Evolutionary conservation across 2,113 vertebrate species (phyloP), one percentile per base, ranked within the genome.

Genomic region (Stictonetta naevosa): DNA sequence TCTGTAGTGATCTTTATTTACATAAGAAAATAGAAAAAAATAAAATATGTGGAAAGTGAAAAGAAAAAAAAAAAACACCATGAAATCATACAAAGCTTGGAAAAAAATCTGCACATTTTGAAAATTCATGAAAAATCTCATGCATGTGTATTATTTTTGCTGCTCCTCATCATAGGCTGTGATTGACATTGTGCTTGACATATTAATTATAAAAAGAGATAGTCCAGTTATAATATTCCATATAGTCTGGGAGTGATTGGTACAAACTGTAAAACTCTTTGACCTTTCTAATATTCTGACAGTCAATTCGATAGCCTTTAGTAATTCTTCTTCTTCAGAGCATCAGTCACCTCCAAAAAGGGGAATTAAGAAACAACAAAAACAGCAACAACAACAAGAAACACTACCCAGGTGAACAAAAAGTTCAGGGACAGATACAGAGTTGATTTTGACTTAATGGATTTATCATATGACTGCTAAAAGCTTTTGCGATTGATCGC

Each of bases 251-350:
- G 78, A 78, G 60, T 33, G 84, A 79, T 75, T 48, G 60, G 34
- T 94, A 64, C 67, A 92, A 93, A 86, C 53, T 83, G 66, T 48
- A 42, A 26, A 91, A 76, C 52, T 59, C 72, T 86, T 36, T 79
- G 78, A 85, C 66, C 60, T 91, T 96, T 94, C 64, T 72, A 94
- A 90, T 68, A 31, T 90, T 79, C 78, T 91, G 77, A 53, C 71
- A 94, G 76, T 46, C 69, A 86, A 26, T 79, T 77, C 96, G 73
- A 86, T 68, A 89, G 16, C 29, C 50, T 79, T 86, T 90, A 67
- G 92, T 44, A 74, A 16, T 75, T 62, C 58, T 63, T 74, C 53
- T 81, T 74, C 53, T 81, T 86, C 77, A 93, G 64, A 90, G 10
- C 16, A 75, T 86, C 59, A 93, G 66, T 82, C 22, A 82, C 40